Evolutionary conservation across 2,113 vertebrate species (phyloP).

Genomic region (Monopterus albus): DNA sequence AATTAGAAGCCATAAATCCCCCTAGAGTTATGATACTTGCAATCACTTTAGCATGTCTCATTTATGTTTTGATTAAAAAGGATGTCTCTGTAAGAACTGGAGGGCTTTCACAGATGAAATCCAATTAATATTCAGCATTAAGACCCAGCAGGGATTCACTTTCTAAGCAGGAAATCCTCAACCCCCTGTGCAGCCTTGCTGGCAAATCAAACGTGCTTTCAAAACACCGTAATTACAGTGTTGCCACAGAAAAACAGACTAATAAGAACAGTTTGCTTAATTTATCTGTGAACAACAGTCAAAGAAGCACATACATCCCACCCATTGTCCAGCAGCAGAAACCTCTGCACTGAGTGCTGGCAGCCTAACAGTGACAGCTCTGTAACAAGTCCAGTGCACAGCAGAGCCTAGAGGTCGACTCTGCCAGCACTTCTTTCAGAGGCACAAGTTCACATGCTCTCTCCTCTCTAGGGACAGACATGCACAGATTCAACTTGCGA

Average conservation of each 20-base stretch:
- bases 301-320: not conserved
- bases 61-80: constrained; percentile 74
- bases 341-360: constrained; percentile 13
- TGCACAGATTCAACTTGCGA: constrained; percentile 42
- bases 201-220: not conserved
- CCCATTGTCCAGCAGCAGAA: constrained; percentile 3
- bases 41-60: constrained; percentile 59
- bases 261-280: not conserved
- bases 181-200: constrained; percentile 15
- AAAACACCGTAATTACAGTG: constrained; percentile 20
- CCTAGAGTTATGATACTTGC: constrained; percentile 48
- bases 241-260: constrained; percentile 2
- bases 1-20: constrained; percentile 55
- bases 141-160: constrained; percentile 44
- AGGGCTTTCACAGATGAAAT: constrained; percentile 59
- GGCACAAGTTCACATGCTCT: constrained; percentile 44
- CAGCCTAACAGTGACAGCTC: constrained; percentile 57
- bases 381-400: constrained; percentile 55
- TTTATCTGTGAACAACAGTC: not conserved
- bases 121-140: constrained; percentile 69
- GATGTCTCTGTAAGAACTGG: constrained; percentile 51
- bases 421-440: constrained; percentile 42
- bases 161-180: constrained; percentile 56
- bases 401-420: constrained; percentile 52
- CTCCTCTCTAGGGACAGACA: constrained; percentile 16